Conservation (phyloP, 2,888 invertebrate species). For the Plebejus argus region DNA sequence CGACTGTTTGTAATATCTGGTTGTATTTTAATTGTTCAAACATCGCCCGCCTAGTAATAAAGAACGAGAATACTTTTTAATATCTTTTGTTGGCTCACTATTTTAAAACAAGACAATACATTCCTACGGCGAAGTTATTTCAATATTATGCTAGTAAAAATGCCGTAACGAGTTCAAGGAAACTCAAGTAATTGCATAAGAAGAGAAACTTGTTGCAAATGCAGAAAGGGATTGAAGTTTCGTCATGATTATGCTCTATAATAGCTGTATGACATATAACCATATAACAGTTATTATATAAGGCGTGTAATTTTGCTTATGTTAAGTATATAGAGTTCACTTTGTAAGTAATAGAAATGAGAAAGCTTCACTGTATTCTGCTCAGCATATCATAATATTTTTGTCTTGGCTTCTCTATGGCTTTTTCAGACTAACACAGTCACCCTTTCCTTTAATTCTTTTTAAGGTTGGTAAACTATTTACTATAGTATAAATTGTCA, state of each 20-base stretch:
- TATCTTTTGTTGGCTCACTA: constrained; percentile 21
- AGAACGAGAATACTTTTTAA: constrained; percentile 23
- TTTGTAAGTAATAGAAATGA: too few relatives aligned
- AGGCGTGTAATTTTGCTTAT: too few relatives aligned
- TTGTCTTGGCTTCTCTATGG: too few relatives aligned
- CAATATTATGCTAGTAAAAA: constrained; percentile 4
- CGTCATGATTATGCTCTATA: neutral
- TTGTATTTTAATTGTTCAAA: constrained; percentile 23
- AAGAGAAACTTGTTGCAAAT: neutral
- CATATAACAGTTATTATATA: too few relatives aligned
- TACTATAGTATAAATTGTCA: too few relatives aligned
- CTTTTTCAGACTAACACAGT: too few relatives aligned
- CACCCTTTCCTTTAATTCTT: too few relatives aligned
- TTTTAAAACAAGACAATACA: constrained; percentile 28
- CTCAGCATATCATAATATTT: too few relatives aligned
- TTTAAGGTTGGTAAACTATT: too few relatives aligned
- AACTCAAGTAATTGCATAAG: neutral
- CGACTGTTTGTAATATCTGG: neutral
- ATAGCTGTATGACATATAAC: too few relatives aligned
- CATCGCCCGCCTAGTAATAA: constrained; percentile 19
- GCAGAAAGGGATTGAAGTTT: neutral
- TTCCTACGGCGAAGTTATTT: constrained; percentile 9
- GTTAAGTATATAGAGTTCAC: too few relatives aligned
- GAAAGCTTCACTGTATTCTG: too few relatives aligned
- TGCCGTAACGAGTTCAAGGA: neutral